phyloP scores from a whole-genome alignment of 2,113 vertebrate genomes.

The Clupea harengus region DNA sequence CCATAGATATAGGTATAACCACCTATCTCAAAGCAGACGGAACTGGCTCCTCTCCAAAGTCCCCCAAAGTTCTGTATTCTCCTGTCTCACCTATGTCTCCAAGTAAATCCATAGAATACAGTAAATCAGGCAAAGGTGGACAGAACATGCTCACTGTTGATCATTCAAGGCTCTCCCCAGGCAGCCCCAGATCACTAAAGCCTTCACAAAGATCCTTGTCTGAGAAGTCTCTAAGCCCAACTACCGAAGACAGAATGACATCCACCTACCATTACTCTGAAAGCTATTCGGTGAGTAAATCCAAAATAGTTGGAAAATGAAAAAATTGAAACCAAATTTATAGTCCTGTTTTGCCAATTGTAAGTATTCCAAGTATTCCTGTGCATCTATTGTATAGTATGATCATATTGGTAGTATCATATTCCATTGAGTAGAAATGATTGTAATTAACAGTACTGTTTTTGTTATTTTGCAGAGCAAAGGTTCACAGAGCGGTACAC shows the following conservation, averaged over 20 bases:
- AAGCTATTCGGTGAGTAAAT: slow-evolving; percentile 86
- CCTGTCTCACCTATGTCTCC: slow-evolving; percentile 88
- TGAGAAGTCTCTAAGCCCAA: slow-evolving; percentile 92
- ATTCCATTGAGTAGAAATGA: background rate
- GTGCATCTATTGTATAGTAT: background rate
- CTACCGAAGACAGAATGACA: slow-evolving; percentile 87
- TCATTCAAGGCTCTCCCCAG: slow-evolving; percentile 80
- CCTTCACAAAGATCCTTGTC: slow-evolving; percentile 91
- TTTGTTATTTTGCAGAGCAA: slow-evolving; percentile 67
- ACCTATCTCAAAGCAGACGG: slow-evolving; percentile 84
- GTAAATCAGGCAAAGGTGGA: slow-evolving; percentile 85
- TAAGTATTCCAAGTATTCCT: background rate
- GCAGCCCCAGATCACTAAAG: slow-evolving; percentile 86
- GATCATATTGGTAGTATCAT: background rate
- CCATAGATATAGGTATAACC: slow-evolving; percentile 87
- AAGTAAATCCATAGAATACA: slow-evolving; percentile 82
- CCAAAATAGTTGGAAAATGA: background rate
- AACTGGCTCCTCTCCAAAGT: slow-evolving; percentile 81
- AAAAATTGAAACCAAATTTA: background rate
- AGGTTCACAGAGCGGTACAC: slow-evolving; percentile 68
- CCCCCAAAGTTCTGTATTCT: slow-evolving; percentile 89
- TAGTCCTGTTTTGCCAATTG: background rate
- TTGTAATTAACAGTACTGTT: background rate
- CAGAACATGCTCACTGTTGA: slow-evolving; percentile 88
- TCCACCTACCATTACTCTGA: slow-evolving; percentile 88